Evolutionary conservation across 2,113 vertebrate species (phyloP).

Genomic region (Pelmatolapia mariae): DNA sequence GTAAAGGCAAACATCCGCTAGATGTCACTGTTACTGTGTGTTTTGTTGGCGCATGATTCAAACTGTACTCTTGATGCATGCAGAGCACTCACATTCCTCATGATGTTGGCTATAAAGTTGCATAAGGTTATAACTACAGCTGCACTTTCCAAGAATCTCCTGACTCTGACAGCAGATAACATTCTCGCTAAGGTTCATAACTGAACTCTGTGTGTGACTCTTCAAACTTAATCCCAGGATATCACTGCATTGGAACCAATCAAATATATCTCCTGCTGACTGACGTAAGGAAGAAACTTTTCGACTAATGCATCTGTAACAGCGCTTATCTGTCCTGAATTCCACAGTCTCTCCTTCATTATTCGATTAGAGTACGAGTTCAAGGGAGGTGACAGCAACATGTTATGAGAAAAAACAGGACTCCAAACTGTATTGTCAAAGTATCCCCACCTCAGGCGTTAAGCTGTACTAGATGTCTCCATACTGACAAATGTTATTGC

Average conservation of each 20-base stretch:
- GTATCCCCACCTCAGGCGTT: not conserved
- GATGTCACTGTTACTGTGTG: constrained; percentile 41
- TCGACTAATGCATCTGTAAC: constrained; percentile 33
- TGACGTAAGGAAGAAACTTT: constrained; percentile 29
- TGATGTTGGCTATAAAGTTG: not conserved
- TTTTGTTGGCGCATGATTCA: not conserved
- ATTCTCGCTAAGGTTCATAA: not conserved
- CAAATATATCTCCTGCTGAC: not conserved
- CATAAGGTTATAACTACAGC: not conserved
- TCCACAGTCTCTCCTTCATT: constrained; percentile 18
- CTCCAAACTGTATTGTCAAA: not conserved
- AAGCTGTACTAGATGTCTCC: not conserved
- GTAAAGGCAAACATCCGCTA: constrained; percentile 32
- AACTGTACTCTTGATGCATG: not conserved
- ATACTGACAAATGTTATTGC: not conserved
- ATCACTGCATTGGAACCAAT: not conserved
- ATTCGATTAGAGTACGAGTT: not conserved
- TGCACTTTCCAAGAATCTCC: not conserved
- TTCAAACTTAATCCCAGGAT: constrained; percentile 3
- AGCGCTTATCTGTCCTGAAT: constrained; percentile 44
- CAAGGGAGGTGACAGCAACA: not conserved
- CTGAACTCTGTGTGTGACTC: not conserved
- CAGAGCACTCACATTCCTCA: not conserved
- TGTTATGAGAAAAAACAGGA: not conserved
- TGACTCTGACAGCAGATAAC: not conserved